phyloP scores from a whole-genome alignment of 2,113 vertebrate genomes.

The Willisornis vidua region DNA sequence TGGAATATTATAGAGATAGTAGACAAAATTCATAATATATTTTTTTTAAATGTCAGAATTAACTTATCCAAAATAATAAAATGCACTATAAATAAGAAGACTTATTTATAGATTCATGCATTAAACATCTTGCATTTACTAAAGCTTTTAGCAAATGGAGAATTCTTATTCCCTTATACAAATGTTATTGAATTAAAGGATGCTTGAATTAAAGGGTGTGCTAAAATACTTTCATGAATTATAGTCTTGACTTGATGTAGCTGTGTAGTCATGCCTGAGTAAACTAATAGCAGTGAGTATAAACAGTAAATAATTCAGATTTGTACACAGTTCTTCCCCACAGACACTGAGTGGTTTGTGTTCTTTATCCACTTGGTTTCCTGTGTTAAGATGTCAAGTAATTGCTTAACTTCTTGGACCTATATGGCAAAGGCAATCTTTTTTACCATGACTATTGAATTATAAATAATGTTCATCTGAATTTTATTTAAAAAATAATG shows the following conservation, averaged over 20 bases:
- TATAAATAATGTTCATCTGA: not conserved
- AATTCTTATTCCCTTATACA: not conserved
- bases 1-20: not conserved
- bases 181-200: not conserved
- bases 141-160: not conserved
- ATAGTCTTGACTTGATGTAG: not conserved
- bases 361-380: conserved; percentile 11
- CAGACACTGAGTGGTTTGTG: not conserved
- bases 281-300: not conserved
- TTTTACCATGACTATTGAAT: not conserved
- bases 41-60: not conserved
- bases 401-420: not conserved
- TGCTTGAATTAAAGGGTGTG: not conserved
- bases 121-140: not conserved
- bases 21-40: not conserved
- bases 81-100: not conserved
- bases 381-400: not conserved
- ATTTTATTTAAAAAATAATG: not conserved
- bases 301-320: not conserved
- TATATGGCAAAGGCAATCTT: not conserved
- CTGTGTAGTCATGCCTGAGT: not conserved
- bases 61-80: not conserved
- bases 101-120: not conserved
- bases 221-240: not conserved
- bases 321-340: not conserved